Percentiles rank a stretch among this genome's conserved stretches.
Conservation (phyloP, 2,888 invertebrate genomes). For the Caenorhabditis sp. region DNA sequence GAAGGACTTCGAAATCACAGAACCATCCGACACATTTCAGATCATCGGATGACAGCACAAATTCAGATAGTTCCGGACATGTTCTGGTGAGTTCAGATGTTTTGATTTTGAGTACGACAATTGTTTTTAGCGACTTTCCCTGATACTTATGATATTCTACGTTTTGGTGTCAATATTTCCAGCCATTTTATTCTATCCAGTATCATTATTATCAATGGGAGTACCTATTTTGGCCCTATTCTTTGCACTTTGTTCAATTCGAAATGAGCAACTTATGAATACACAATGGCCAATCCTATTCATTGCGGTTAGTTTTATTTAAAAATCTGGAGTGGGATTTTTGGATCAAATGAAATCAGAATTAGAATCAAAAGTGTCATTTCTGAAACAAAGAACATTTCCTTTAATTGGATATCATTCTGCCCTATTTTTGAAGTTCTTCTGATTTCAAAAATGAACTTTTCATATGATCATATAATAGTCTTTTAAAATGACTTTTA, state of each 20-base stretch:
- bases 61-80: too few species aligned
- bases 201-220: conserved; percentile 41
- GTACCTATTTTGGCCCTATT: conserved; percentile 47
- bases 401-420: too few species aligned
- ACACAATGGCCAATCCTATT: conserved; percentile 52
- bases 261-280: conserved; percentile 26
- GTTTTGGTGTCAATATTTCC: conserved; percentile 51
- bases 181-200: conserved; percentile 44
- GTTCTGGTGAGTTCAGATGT: conserved; percentile 20
- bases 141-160: conserved; percentile 48
- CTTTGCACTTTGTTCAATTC: conserved; percentile 44
- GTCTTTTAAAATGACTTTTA: too few species aligned
- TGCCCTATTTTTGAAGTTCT: too few species aligned
- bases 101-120: too few species aligned
- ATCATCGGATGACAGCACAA: conserved; percentile 15
- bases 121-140: conserved; percentile 48
- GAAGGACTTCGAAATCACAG: conserved; percentile 35
- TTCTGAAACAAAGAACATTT: too few species aligned
- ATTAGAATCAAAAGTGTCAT: too few species aligned
- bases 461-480: too few species aligned
- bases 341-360: too few species aligned
- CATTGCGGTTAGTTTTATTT: conserved; percentile 43
- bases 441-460: too few species aligned
- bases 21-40: conserved; percentile 24
- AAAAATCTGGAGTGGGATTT: too few species aligned